phyloP scores from a whole-genome alignment of 2,797 vertebrate species.

The Arrhamphus sclerolepis region DNA sequence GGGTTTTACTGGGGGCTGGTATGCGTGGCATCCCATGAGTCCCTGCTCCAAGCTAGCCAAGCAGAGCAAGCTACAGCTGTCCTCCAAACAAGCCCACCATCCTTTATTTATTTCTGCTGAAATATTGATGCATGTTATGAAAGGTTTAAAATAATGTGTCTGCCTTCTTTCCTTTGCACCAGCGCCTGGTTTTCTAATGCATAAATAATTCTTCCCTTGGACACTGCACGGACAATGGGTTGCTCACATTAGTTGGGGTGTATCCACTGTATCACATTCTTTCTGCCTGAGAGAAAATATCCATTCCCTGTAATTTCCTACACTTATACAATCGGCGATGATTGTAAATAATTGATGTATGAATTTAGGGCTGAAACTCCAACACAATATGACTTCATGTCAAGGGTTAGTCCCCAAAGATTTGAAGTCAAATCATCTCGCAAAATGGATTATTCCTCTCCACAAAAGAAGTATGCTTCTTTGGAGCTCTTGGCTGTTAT shows the following conservation, averaged over 20 bases:
- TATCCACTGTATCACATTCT: slow-evolving; percentile 97
- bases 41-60: slow-evolving; percentile 87
- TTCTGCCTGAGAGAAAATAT: slow-evolving; percentile 99
- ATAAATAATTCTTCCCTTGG: slow-evolving; percentile 96
- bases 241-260: slow-evolving; percentile 88
- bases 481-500: slow-evolving; percentile 61
- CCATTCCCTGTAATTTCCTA: slow-evolving; percentile 98
- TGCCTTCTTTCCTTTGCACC: slow-evolving; percentile 83
- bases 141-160: slow-evolving; percentile 99
- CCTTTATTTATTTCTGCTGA: slow-evolving; percentile 99
- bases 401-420: slow-evolving; percentile 98
- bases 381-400: slow-evolving; percentile 99
- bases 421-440: slow-evolving; percentile 92
- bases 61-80: slow-evolving; percentile 97
- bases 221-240: slow-evolving; percentile 86
- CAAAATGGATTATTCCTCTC: slow-evolving; percentile 92
- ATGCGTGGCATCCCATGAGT: slow-evolving; percentile 92
- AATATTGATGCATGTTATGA: slow-evolving; percentile 99
- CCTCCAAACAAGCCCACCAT: slow-evolving; percentile 98
- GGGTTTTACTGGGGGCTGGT: slow-evolving; percentile 94
- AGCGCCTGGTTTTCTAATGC: slow-evolving; percentile 95
- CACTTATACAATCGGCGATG: slow-evolving; percentile 96
- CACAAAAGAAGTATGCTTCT: slow-evolving; percentile 51
- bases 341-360: slow-evolving; percentile 99
- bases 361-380: slow-evolving; percentile 99